Evolutionary conservation across 1,140 invertebrate genomes (phyloP).

Genomic region (Heliothis virescens): DNA sequence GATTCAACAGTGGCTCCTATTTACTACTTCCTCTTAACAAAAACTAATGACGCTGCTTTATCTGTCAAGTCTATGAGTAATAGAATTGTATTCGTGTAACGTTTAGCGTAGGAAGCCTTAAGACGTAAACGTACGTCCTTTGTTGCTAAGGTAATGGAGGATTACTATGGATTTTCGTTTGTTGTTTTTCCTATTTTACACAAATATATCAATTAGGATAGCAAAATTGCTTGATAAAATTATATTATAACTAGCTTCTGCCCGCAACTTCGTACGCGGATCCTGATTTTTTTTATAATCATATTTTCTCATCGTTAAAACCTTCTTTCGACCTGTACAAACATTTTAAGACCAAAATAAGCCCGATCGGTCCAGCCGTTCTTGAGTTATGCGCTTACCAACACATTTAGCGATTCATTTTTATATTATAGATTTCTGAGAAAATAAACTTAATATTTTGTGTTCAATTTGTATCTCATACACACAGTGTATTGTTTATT

Average conservation of each 20-base stretch:
- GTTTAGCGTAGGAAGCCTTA: background rate
- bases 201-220: too few relatives aligned
- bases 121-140: background rate
- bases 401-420: too few relatives aligned
- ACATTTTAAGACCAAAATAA: too few relatives aligned
- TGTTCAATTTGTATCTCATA: background rate
- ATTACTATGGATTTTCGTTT: background rate
- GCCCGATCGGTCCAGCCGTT: too few relatives aligned
- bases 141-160: background rate
- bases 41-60: conserved; percentile 7
- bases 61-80: background rate
- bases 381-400: too few relatives aligned
- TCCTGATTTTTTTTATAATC: too few relatives aligned
- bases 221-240: too few relatives aligned
- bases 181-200: background rate
- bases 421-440: too few relatives aligned
- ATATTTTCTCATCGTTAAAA: too few relatives aligned
- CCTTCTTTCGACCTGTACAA: too few relatives aligned
- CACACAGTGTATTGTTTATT: background rate
- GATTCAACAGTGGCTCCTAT: background rate
- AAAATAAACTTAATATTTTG: background rate
- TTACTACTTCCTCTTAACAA: conserved; percentile 1
- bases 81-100: conserved; percentile 4
- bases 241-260: too few relatives aligned
- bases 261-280: too few relatives aligned